Conservation (phyloP, 2,888 invertebrate genomes). For the Pristionchus fissidentatus region DNA sequence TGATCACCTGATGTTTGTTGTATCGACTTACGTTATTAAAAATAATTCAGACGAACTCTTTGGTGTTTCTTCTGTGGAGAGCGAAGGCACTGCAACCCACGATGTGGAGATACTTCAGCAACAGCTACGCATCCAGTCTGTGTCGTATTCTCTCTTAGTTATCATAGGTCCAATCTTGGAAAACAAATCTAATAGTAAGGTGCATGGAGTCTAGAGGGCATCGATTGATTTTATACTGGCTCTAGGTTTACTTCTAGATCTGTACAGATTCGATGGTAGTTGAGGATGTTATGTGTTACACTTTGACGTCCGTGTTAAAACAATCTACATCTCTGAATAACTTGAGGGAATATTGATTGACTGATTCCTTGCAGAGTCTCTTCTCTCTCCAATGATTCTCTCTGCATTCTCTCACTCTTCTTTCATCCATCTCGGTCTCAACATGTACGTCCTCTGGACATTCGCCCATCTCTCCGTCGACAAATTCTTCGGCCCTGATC, state of each 20-base stretch:
- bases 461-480: conserved; percentile 80
- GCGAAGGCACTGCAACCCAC: conserved; percentile 58
- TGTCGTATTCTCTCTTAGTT: neutral
- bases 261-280: too few species aligned
- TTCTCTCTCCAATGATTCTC: conserved; percentile 90
- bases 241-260: too few species aligned
- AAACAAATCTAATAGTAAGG: too few species aligned
- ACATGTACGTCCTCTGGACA: conserved; percentile 95
- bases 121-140: conserved; percentile 70
- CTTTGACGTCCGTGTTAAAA: neutral
- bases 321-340: too few species aligned
- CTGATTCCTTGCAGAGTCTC: conserved; percentile 81
- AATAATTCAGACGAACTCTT: conserved; percentile 55
- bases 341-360: too few species aligned
- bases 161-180: too few species aligned
- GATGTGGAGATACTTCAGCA: conserved; percentile 73
- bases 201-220: too few species aligned
- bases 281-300: neutral
- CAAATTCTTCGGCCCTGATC: conserved; percentile 66
- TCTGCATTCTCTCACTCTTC: conserved; percentile 96
- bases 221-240: too few species aligned
- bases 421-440: conserved; percentile 87
- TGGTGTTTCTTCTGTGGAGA: conserved; percentile 65
- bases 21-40: neutral
- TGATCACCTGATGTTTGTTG: neutral